Percentiles rank a stretch among this genome's conserved stretches.
These are phyloP conservation scores for Hyperopisus bebe DNA, from an alignment of 2,113 vertebrate genomes.

Conservation along the genomic window DNA sequence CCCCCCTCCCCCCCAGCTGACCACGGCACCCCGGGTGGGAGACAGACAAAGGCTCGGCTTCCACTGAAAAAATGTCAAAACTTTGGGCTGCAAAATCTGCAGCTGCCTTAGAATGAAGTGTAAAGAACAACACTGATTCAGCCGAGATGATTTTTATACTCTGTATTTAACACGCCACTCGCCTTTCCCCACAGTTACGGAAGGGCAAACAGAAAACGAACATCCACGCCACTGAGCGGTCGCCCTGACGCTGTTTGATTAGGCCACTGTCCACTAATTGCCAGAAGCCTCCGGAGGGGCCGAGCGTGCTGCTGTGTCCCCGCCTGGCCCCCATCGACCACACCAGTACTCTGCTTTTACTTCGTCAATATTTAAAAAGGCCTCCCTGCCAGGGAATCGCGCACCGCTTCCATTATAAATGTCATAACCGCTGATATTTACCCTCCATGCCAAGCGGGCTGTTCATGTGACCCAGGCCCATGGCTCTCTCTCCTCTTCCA, in stretches of 20 bases:
- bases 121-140: background rate
- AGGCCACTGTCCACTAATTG: conserved; percentile 10
- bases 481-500: background rate
- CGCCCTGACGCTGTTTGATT: background rate
- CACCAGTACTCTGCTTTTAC: conserved; percentile 31
- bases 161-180: background rate
- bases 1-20: background rate
- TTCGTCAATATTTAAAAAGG: conserved; percentile 50
- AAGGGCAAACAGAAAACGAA: background rate
- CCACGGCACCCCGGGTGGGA: background rate
- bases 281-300: background rate
- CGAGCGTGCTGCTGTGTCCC: background rate
- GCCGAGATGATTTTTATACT: background rate
- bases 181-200: background rate
- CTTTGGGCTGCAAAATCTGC: background rate
- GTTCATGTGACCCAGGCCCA: conserved; percentile 20
- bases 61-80: background rate
- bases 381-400: conserved; percentile 39
- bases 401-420: conserved; percentile 37
- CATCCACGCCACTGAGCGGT: background rate
- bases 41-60: background rate
- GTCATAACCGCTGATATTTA: conserved; percentile 50
- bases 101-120: background rate
- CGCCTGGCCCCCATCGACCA: conserved; percentile 29
- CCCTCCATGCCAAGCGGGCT: conserved; percentile 39